A percentile compares a stretch with the other conserved stretches of the same genome.
Conservation (phyloP, 2,113 vertebrate species). For the Plecotus auritus region DNA sequence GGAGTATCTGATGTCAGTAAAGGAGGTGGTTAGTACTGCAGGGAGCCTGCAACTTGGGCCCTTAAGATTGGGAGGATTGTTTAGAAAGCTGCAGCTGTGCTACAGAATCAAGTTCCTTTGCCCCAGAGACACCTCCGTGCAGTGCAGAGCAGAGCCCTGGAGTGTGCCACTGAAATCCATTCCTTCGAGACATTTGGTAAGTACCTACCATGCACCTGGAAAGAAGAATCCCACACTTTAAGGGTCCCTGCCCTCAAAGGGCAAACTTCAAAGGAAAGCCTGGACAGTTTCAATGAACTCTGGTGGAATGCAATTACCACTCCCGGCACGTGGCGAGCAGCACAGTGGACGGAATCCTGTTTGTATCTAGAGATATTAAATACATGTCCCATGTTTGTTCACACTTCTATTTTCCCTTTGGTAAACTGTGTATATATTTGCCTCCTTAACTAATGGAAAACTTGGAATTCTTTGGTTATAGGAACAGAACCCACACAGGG, state of each 20-base stretch:
- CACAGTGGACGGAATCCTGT: rapidly evolving
- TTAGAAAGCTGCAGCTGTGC: background rate
- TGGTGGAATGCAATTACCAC: background rate
- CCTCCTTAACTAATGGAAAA: background rate
- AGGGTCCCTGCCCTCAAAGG: background rate
- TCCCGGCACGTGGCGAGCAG: background rate
- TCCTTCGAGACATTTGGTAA: background rate
- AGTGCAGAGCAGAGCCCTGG: rapidly evolving
- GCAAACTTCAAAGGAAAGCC: background rate
- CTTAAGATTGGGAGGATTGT: background rate
- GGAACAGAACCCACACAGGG: background rate
- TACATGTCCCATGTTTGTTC: background rate
- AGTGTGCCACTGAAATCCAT: background rate
- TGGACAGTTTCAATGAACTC: background rate
- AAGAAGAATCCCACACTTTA: background rate
- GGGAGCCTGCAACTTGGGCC: background rate
- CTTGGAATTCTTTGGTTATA: background rate
- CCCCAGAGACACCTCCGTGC: background rate
- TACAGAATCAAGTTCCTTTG: background rate
- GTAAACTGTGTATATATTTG: background rate
- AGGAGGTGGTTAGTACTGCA: background rate
- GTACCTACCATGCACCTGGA: background rate
- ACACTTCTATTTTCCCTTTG: background rate
- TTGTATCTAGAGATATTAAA: background rate
- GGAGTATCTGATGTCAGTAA: background rate